Evolutionary conservation across 2,888 invertebrate species (phyloP).

Genomic region (Liodrosophila aerea): DNA sequence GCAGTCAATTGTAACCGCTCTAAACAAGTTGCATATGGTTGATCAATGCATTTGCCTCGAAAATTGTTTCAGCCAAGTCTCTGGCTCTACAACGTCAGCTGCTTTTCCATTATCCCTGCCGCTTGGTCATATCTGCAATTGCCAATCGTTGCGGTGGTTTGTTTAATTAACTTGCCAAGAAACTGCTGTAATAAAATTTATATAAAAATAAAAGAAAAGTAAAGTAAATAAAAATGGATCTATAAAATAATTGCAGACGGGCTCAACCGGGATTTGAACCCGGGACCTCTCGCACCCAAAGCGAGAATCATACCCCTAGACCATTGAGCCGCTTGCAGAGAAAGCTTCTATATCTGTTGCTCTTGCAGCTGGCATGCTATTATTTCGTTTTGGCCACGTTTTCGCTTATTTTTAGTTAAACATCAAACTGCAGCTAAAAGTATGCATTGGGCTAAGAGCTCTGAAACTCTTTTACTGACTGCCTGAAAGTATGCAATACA

Average conservation of each 20-base stretch:
- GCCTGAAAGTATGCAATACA: slow-evolving; percentile 33
- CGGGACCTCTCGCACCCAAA: slow-evolving; percentile 83
- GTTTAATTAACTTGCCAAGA: slow-evolving; percentile 60
- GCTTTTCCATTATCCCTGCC: background rate
- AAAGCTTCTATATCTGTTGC: background rate
- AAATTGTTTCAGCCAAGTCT: too few relatives aligned
- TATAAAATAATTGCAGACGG: slow-evolving; percentile 47
- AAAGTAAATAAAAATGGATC: slow-evolving; percentile 25
- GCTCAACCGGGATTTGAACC: slow-evolving; percentile 83
- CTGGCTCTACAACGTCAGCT: too few relatives aligned
- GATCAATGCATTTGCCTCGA: too few relatives aligned
- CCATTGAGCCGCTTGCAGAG: slow-evolving; percentile 79
- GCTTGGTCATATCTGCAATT: slow-evolving; percentile 47
- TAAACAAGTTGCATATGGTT: slow-evolving; percentile 64
- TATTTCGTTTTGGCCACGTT: slow-evolving; percentile 37
- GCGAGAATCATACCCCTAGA: slow-evolving; percentile 82
- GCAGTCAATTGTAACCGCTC: slow-evolving; percentile 58
- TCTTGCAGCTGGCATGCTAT: slow-evolving; percentile 4
- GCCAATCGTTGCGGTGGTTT: slow-evolving; percentile 54
- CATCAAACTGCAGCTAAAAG: slow-evolving; percentile 38
- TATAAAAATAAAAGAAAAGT: slow-evolving; percentile 16
- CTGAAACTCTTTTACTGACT: background rate
- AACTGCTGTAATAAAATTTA: slow-evolving; percentile 16
- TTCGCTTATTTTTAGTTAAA: slow-evolving; percentile 42
- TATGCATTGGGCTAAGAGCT: slow-evolving; percentile 29